phyloP scores from a whole-genome alignment of 2,797 vertebrate species.

The Kryptopterus vitreolus region DNA sequence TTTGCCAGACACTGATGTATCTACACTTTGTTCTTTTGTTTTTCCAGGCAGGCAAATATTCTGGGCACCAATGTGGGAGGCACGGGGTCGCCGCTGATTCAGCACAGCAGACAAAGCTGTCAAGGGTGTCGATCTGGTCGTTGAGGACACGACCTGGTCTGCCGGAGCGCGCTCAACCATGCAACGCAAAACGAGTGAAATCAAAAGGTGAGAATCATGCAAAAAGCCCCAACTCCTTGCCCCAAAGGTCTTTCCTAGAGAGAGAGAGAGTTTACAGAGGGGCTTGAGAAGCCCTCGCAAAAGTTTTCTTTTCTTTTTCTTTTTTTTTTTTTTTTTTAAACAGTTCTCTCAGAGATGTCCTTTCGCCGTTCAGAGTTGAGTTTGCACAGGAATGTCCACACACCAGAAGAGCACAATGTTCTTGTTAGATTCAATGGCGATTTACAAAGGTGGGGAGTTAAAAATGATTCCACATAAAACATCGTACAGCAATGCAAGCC shows the following conservation, averaged over 20 bases:
- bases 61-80: conserved; percentile 41
- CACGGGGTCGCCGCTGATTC: conserved; percentile 30
- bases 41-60: conserved; percentile 40
- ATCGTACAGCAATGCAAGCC: conserved; percentile 68
- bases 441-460: conserved; percentile 67
- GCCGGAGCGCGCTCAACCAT: conserved; percentile 64
- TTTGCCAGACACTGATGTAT: conserved; percentile 65
- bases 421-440: conserved; percentile 46
- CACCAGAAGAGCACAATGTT: conserved; percentile 46
- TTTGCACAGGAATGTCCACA: conserved; percentile 66
- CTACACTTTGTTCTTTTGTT: conserved; percentile 61
- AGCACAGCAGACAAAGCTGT: conserved; percentile 49
- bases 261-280: conserved; percentile 63
- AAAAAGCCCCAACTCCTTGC: conserved; percentile 63
- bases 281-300: conserved; percentile 54
- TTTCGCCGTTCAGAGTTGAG: conserved; percentile 29
- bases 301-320: no score
- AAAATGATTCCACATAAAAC: conserved; percentile 64
- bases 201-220: conserved; percentile 63
- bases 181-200: conserved; percentile 69
- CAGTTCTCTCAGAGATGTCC: conserved; percentile 33
- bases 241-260: conserved; percentile 63
- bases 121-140: conserved; percentile 36
- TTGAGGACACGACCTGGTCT: conserved; percentile 41
- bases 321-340: conserved; percentile 51